These are phyloP conservation scores for Myotis myotis DNA, from an alignment of 2,797 vertebrate species.

Conservation along the genomic window DNA sequence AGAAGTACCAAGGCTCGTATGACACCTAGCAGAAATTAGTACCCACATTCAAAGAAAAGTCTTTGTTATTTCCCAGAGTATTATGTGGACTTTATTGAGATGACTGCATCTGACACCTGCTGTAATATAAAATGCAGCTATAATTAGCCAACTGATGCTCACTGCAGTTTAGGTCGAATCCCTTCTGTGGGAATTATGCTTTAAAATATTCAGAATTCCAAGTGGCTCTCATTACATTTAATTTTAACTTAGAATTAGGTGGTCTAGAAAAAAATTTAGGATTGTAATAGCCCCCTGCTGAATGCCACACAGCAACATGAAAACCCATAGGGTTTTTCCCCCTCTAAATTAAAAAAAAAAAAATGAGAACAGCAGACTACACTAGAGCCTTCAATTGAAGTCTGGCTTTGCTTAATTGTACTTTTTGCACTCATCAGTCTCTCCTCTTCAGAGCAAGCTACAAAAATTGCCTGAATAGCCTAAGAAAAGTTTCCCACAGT, in stretches of 20 bases:
- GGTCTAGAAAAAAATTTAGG: constrained; percentile 89
- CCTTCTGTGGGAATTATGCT: constrained; percentile 91
- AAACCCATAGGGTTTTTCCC: constrained; percentile 93
- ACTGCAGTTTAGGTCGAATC: constrained; percentile 89
- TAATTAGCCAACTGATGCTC: constrained; percentile 91
- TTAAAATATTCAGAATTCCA: constrained; percentile 91
- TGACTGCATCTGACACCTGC: constrained; percentile 91
- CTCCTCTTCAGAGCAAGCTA: constrained; percentile 95
- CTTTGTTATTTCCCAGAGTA: constrained; percentile 89
- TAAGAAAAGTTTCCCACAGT: constrained; percentile 99
- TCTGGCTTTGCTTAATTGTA: constrained; percentile 98
- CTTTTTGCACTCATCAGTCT: constrained; percentile 99
- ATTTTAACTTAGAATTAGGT: constrained; percentile 90
- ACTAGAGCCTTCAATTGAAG: constrained; percentile 95
- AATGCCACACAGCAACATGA: constrained; percentile 90
- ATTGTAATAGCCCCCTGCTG: constrained; percentile 92
- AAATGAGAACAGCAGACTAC: constrained; percentile 90
- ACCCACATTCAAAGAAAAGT: constrained; percentile 89
- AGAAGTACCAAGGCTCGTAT: constrained; percentile 87
- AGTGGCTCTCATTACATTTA: constrained; percentile 91
- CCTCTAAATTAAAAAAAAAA: constrained; percentile 88
- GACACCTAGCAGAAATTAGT: constrained; percentile 90
- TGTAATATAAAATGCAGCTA: constrained; percentile 91
- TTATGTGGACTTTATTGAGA: constrained; percentile 91
- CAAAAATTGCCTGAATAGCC: constrained; percentile 99